Percentiles rank a stretch among this genome's conserved stretches.
These are phyloP conservation scores for Ascaphus truei DNA, from an alignment of 2,113 vertebrate species.

Conservation along the genomic window DNA sequence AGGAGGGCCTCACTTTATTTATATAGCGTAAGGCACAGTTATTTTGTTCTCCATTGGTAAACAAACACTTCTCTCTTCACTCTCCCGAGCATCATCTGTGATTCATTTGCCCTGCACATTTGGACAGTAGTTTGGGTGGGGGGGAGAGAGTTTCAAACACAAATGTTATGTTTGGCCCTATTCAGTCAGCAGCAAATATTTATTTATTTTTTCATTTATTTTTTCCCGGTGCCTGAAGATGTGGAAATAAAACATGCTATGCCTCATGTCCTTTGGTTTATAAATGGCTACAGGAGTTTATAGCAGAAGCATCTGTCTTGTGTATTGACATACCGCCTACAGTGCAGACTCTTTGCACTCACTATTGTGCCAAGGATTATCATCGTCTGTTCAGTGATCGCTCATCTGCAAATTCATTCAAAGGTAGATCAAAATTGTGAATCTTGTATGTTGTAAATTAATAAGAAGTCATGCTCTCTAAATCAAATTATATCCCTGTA, in stretches of 20 bases:
- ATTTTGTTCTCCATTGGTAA: constrained; percentile 6
- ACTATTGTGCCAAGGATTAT: too few species aligned
- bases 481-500: too few species aligned
- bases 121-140: constrained; percentile 6
- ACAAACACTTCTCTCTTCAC: background rate
- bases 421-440: too few species aligned
- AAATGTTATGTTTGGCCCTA: constrained; percentile 27
- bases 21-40: background rate
- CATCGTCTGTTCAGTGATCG: too few species aligned
- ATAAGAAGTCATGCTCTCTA: too few species aligned
- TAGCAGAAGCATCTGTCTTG: too few species aligned
- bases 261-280: background rate
- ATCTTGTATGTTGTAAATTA: too few species aligned
- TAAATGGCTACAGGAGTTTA: too few species aligned
- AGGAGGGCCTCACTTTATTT: background rate
- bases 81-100: constrained; percentile 13
- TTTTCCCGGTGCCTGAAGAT: background rate
- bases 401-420: too few species aligned
- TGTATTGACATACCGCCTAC: too few species aligned
- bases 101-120: constrained; percentile 6
- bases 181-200: constrained; percentile 10
- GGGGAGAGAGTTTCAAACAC: background rate
- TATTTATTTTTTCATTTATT: background rate
- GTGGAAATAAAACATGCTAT: background rate
- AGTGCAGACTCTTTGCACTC: too few species aligned